Conservation (phyloP, 2,888 invertebrate genomes). For the Linnaemya vulpina region DNA sequence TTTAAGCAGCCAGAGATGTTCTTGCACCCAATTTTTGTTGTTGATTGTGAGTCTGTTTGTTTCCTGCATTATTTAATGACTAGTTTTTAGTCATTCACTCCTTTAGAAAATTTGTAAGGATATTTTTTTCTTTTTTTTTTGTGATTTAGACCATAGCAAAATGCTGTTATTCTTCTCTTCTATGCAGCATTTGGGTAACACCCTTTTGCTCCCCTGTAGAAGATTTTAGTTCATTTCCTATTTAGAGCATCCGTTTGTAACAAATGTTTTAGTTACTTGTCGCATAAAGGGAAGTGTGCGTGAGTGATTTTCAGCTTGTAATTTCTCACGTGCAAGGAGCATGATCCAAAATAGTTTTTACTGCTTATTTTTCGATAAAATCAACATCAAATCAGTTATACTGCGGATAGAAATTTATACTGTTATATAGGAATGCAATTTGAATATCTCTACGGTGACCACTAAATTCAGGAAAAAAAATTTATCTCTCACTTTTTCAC, state of each 20-base stretch:
- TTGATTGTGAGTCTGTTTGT: constrained; percentile 1
- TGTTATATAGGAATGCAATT: too few species aligned
- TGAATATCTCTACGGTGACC: too few species aligned
- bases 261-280: background rate
- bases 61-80: constrained; percentile 59
- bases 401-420: too few species aligned
- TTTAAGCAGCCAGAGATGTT: constrained; percentile 26
- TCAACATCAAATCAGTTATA: too few species aligned
- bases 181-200: constrained; percentile 9
- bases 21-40: background rate
- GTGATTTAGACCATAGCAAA: background rate
- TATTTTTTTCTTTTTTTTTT: constrained; percentile 23
- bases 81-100: constrained; percentile 7
- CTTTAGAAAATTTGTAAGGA: constrained; percentile 40
- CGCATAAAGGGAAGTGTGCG: too few species aligned
- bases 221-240: constrained; percentile 46
- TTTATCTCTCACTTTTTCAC: too few species aligned
- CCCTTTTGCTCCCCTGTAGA: background rate
- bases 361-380: too few species aligned
- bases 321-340: too few species aligned
- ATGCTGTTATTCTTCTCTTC: constrained; percentile 10
- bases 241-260: constrained; percentile 46
- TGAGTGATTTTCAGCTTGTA: too few species aligned
- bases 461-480: too few species aligned
- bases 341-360: too few species aligned